phyloP scores from a whole-genome alignment of 2,113 vertebrate species.

The Illadopsis cleaveri region DNA sequence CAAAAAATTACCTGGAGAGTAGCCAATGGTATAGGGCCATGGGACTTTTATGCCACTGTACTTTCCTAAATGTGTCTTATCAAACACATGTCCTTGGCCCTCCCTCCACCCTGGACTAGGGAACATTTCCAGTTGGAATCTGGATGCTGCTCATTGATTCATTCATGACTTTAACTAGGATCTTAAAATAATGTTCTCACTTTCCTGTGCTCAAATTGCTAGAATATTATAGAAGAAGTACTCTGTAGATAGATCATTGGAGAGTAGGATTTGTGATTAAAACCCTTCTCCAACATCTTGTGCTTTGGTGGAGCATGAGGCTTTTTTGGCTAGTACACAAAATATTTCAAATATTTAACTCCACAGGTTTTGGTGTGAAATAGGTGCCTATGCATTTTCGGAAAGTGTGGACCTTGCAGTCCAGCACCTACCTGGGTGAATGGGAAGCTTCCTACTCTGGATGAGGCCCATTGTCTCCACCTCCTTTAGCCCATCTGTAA shows the following conservation, averaged over 20 bases:
- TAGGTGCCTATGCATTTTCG: neutral
- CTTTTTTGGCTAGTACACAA: neutral
- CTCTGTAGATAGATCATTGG: neutral
- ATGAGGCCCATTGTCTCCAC: constrained; percentile 2
- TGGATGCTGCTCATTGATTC: neutral
- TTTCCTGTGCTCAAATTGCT: neutral
- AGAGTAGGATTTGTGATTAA: neutral
- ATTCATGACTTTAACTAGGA: neutral
- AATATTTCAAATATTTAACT: neutral
- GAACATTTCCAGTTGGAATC: neutral
- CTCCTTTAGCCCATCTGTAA: constrained; percentile 21
- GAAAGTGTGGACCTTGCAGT: neutral
- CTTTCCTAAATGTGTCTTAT: neutral
- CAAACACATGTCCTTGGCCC: neutral
- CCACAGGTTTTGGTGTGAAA: neutral
- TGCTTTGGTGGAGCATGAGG: neutral
- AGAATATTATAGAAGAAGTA: neutral
- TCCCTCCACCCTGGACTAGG: neutral
- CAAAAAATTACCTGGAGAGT: neutral
- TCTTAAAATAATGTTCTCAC: neutral
- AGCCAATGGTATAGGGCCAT: neutral
- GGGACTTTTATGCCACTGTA: neutral
- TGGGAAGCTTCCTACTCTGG: neutral
- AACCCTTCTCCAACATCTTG: neutral
- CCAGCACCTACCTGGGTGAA: neutral